Conservation (phyloP, 1,140 invertebrate species). For the Drosophila mojavensis region DNA sequence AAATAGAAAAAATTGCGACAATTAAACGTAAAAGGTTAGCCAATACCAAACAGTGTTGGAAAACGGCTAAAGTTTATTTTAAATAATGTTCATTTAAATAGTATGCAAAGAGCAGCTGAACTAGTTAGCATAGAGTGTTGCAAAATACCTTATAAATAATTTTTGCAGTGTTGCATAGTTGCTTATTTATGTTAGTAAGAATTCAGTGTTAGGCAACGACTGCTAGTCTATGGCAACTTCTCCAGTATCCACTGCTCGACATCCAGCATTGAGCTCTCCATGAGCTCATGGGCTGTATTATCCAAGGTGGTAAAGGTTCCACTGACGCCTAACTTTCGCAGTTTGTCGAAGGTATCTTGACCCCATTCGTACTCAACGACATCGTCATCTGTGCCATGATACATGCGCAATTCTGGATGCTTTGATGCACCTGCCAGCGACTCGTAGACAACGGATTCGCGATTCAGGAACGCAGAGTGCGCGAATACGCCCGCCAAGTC, state of each 20-base stretch:
- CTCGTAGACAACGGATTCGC: conserved; percentile 31
- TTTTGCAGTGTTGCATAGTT: no score
- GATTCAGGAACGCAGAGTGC: conserved; percentile 30
- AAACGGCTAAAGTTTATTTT: neutral
- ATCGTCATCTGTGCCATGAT: conserved; percentile 27
- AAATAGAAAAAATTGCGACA: neutral
- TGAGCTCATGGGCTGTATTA: conserved; percentile 21
- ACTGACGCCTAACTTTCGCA: conserved; percentile 15
- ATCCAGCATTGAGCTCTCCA: conserved; percentile 10
- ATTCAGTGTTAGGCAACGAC: no score
- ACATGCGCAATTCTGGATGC: conserved; percentile 24
- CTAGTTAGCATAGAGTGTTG: neutral
- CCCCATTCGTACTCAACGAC: conserved; percentile 32
- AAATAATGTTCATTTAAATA: neutral
- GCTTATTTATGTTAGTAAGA: no score
- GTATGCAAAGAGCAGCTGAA: no score
- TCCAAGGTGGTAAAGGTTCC: conserved; percentile 20
- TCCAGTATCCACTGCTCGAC: conserved; percentile 25
- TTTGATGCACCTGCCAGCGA: neutral
- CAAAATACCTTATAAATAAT: no score
- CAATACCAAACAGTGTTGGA: neutral
- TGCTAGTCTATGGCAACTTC: conserved; percentile 16
- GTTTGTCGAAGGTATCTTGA: conserved; percentile 11
- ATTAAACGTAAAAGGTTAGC: neutral
- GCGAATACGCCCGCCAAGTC: conserved; percentile 29